These are phyloP conservation scores for Mungos mungo DNA, from an alignment of 2,113 vertebrate species.

Conservation along the genomic window DNA sequence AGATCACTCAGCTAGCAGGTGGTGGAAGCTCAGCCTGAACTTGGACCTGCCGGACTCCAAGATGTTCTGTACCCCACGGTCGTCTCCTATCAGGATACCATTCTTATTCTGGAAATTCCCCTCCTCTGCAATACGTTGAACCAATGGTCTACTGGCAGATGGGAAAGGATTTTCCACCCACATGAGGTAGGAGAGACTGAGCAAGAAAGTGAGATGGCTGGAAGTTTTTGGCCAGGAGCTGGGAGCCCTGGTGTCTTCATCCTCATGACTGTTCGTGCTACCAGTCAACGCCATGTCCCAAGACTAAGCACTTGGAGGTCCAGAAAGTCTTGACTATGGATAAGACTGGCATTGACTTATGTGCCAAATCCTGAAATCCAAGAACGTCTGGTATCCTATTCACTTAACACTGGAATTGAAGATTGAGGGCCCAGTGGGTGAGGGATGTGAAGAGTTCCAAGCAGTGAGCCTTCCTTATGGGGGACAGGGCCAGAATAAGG, in stretches of 20 bases:
- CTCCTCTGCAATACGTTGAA: conserved; percentile 13
- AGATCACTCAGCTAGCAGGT: not conserved
- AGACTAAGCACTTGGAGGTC: not conserved
- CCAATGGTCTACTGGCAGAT: not conserved
- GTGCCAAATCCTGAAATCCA: conserved; percentile 20
- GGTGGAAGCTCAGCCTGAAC: not conserved
- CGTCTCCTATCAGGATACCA: not conserved
- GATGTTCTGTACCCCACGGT: not conserved
- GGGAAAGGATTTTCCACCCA: conserved; percentile 30
- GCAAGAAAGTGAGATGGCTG: not conserved
- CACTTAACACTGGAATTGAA: not conserved
- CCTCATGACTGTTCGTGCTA: not conserved
- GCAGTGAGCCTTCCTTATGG: not conserved
- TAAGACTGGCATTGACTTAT: not conserved
- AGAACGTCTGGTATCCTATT: not conserved
- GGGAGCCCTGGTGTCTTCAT: not conserved
- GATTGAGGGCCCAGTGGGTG: not conserved
- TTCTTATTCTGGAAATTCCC: conserved; percentile 37
- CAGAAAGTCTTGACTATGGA: not conserved
- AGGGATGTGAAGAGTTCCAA: not conserved
- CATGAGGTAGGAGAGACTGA: not conserved
- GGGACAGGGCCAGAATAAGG: not conserved
- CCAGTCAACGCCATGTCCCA: not conserved
- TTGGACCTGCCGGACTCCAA: not conserved
- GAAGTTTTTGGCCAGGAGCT: not conserved